Evolutionary conservation across 2,113 vertebrate genomes (phyloP).

Genomic region (Crotalus tigris): DNA sequence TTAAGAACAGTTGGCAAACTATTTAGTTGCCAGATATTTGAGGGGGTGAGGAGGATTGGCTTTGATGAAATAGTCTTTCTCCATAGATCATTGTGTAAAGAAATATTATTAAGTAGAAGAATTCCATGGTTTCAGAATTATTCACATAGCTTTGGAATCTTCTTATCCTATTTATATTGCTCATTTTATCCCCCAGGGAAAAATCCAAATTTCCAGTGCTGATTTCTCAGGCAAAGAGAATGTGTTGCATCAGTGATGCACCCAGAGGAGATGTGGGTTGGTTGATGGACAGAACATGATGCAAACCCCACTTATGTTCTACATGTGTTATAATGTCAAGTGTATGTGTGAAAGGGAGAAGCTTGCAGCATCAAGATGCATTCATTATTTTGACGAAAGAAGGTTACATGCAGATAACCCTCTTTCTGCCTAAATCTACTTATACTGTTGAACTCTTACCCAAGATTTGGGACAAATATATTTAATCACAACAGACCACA

Average conservation of each 20-base stretch:
- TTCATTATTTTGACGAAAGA: background rate
- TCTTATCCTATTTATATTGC: background rate
- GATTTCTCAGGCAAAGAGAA: background rate
- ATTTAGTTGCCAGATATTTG: background rate
- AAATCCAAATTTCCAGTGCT: background rate
- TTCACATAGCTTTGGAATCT: background rate
- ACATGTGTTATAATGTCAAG: background rate
- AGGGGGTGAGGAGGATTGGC: background rate
- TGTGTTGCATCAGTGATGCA: background rate
- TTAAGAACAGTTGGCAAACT: background rate
- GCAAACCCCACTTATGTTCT: background rate
- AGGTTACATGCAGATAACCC: background rate
- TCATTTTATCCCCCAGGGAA: background rate
- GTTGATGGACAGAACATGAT: background rate
- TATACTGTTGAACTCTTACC: background rate
- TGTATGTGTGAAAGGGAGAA: background rate
- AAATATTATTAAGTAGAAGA: background rate
- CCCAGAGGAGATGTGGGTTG: background rate
- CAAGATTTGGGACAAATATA: background rate
- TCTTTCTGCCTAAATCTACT: background rate
- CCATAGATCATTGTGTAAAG: background rate
- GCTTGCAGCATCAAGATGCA: background rate
- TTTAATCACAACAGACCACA: background rate
- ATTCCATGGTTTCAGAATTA: background rate
- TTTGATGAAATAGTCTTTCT: background rate